Conservation (phyloP, 2,797 vertebrate species). For the Aplochiton taeniatus region DNA sequence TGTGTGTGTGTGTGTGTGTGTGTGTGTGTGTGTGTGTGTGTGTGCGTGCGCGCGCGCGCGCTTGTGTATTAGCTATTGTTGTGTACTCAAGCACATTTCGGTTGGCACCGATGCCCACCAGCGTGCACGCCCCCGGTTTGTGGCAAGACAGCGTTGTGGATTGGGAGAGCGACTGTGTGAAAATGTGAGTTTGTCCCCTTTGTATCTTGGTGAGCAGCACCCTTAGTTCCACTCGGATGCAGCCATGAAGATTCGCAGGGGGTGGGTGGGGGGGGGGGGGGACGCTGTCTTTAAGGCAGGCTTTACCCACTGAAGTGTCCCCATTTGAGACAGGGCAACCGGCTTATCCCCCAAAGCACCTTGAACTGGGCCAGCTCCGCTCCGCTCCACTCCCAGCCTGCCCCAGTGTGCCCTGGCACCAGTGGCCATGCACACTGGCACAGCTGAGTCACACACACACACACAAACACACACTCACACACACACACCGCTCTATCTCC, state of each 20-base stretch:
- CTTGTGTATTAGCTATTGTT: not conserved
- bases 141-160: too few relatives aligned
- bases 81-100: too few relatives aligned
- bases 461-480: not conserved
- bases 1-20: not conserved
- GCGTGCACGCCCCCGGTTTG: too few relatives aligned
- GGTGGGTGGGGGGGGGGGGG: slow-evolving; percentile 38
- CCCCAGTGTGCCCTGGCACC: slow-evolving; percentile 20
- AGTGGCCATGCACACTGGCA: slow-evolving; percentile 49
- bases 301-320: slow-evolving; percentile 70
- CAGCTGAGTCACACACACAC: slow-evolving; percentile 56
- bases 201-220: slow-evolving; percentile 39
- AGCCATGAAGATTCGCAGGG: slow-evolving; percentile 61
- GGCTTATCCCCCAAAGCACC: slow-evolving; percentile 61
- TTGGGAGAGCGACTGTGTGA: not conserved
- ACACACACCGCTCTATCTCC: too few relatives aligned
- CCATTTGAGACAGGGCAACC: slow-evolving; percentile 65
- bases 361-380: slow-evolving; percentile 52
- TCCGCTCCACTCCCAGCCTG: slow-evolving; percentile 3
- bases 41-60: slow-evolving; percentile 7
- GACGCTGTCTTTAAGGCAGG: slow-evolving; percentile 58
- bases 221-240: slow-evolving; percentile 71
- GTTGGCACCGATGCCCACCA: too few relatives aligned
- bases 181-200: slow-evolving; percentile 3
- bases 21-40: slow-evolving; percentile 32